Evolutionary conservation across 2,888 invertebrate species (phyloP), one percentile per base, ranked within the genome.

Genomic region (Epinotia ramella): DNA sequence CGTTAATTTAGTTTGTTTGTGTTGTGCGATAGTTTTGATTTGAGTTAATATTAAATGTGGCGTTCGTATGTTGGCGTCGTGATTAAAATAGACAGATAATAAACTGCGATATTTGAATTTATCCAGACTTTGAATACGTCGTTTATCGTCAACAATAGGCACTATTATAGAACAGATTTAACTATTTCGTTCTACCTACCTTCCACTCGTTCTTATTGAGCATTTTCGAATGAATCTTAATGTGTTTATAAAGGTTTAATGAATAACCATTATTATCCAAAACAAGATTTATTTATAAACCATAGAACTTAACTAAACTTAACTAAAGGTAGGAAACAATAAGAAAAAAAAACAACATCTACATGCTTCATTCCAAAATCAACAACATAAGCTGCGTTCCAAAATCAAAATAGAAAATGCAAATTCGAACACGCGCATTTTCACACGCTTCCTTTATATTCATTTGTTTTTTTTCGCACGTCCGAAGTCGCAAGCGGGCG

Each of bases 1-100:
- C 40, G 64, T 65, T 75, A 64, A 53, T 72, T 76, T 66, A 56
- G 56, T 62, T 73, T 59, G 72, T 73, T 76, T 67, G 46, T 65
- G 57, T 20, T 20, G 28, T 18, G 65, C 18, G 44, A 53, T 67
- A 62, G 72, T 72, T 76, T 68, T 69, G 63, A 62, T 73, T 77
- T 68, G 28, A 60, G 57, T 69, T 68, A 64, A 68, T 73, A 44
- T 40, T 73, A 40, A 40, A 73, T 68, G 67, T n/a, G 46, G 65
- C 18, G 40, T 44, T 57, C 20, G 56, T 73, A 57, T 59, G n/a
- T 60, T 73, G 16, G 57, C 18, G 16, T 16, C 24, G 44, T 4
- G 59, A 44, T 68, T 24, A 18, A 46, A 56, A 60, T 60, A 28
- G 24, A 16, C 46, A n/a, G 44, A 46, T 46, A 69, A 60, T 69